These are phyloP conservation scores for Yponomeuta evonymella DNA, from an alignment of 2,888 invertebrate genomes.

Conservation along the genomic window DNA sequence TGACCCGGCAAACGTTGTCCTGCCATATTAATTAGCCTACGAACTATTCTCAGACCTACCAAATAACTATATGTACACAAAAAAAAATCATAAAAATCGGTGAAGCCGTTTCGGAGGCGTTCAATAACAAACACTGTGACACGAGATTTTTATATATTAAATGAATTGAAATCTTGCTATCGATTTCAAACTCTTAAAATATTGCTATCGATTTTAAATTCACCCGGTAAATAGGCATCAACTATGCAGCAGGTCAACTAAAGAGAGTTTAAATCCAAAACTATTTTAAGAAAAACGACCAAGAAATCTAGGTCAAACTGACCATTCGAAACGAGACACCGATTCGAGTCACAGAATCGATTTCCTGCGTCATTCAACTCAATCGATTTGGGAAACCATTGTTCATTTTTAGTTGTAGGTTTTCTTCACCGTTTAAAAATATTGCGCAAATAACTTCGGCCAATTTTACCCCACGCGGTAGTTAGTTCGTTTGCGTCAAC, in stretches of 20 bases:
- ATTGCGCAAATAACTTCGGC: background rate
- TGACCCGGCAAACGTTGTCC: no score
- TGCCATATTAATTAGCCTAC: no score
- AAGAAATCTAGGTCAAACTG: background rate
- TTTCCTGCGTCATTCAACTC: background rate
- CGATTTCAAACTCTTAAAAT: no score
- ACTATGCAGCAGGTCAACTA: background rate
- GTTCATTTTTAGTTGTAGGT: background rate
- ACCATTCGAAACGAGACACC: background rate
- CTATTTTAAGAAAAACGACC: background rate
- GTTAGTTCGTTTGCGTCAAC: background rate
- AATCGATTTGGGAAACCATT: background rate
- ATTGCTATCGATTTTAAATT: no score
- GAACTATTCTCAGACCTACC: no score
- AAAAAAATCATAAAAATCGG: no score
- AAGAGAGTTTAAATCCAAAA: background rate
- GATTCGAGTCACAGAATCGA: constrained; percentile 1
- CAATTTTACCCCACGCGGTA: background rate
- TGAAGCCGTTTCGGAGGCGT: no score
- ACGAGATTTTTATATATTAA: no score
- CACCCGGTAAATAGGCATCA: no score
- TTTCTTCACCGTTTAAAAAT: background rate
- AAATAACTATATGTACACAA: no score
- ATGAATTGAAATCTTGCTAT: no score
- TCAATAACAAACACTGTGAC: no score